Conservation (phyloP, 2,797 vertebrate genomes). For the Eupleurogrammus muticus region DNA sequence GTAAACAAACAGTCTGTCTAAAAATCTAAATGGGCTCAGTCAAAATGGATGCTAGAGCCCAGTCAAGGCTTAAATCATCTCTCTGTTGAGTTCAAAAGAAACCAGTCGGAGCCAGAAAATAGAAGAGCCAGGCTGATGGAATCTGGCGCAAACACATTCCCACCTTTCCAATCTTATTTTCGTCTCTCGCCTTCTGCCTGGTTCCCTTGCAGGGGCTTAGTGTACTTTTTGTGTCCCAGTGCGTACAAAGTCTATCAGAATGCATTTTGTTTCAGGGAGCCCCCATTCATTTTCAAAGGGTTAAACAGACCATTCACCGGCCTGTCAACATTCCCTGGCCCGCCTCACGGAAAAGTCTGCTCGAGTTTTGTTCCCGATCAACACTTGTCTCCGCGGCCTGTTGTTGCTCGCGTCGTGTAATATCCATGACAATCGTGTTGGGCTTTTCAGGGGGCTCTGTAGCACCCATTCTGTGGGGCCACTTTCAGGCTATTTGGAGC, state of each 20-base stretch:
- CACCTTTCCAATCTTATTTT: constrained; percentile 86
- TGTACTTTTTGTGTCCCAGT: constrained; percentile 89
- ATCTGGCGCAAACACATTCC: constrained; percentile 84
- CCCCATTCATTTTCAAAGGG: constrained; percentile 98
- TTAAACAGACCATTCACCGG: constrained; percentile 99
- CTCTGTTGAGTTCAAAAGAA: constrained; percentile 78
- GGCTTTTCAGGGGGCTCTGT: constrained; percentile 89
- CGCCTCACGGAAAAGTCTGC: constrained; percentile 89
- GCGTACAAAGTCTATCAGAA: constrained; percentile 95
- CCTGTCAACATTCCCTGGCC: constrained; percentile 95
- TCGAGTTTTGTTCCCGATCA: constrained; percentile 92
- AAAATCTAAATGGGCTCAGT: constrained; percentile 82
- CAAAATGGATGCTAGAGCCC: constrained; percentile 79
- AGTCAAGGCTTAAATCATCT: constrained; percentile 85
- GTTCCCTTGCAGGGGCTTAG: constrained; percentile 81
- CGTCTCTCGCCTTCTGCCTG: constrained; percentile 82
- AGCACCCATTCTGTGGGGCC: constrained; percentile 91
- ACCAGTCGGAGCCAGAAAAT: constrained; percentile 79
- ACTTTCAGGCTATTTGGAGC: constrained; percentile 97
- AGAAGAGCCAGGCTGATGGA: constrained; percentile 80
- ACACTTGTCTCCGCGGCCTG: constrained; percentile 94
- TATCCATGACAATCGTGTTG: constrained; percentile 99
- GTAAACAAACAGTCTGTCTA: constrained; percentile 81
- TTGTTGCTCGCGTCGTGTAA: constrained; percentile 97
- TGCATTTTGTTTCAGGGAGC: constrained; percentile 93